phyloP scores from a whole-genome alignment of 2,113 vertebrate species.

The Erythrolamprus reginae region DNA sequence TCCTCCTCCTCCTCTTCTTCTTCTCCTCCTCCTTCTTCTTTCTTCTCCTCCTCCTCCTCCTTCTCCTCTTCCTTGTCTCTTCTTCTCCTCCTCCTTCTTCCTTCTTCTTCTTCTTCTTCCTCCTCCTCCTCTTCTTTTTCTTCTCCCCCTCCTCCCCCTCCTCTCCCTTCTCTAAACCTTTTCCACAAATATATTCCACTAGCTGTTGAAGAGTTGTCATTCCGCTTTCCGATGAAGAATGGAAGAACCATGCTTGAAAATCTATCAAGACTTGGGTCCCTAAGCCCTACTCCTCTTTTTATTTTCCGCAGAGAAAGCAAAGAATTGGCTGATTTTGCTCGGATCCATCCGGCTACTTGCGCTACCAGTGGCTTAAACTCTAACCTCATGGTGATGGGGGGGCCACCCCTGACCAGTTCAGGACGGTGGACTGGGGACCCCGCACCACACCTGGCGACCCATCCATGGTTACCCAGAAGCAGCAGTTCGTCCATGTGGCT shows the following conservation, averaged over 20 bases:
- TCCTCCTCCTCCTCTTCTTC: too few relatives aligned
- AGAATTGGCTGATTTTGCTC: slow-evolving; percentile 86
- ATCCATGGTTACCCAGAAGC: slow-evolving; percentile 87
- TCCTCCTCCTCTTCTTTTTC: too few relatives aligned
- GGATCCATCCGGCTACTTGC: slow-evolving; percentile 80
- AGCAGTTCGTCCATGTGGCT: slow-evolving; percentile 93
- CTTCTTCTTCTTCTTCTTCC: too few relatives aligned
- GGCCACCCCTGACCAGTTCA: slow-evolving; percentile 72
- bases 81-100: too few relatives aligned
- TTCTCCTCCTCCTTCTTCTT: too few relatives aligned
- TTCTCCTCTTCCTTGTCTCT: too few relatives aligned
- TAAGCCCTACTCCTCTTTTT: not conserved
- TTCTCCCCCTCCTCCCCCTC: too few relatives aligned
- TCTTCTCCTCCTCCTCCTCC: not conserved
- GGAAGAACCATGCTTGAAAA: not conserved
- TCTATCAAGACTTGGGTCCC: not conserved
- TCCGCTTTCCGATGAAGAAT: not conserved
- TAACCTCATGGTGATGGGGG: slow-evolving; percentile 97
- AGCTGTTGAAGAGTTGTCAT: not conserved
- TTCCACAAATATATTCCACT: not conserved
- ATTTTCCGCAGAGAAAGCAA: slow-evolving; percentile 82
- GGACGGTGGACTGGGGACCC: slow-evolving; percentile 89
- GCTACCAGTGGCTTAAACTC: slow-evolving; percentile 82
- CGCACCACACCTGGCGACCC: slow-evolving; percentile 80
- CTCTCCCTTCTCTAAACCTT: not conserved